A percentile compares a stretch with the other conserved stretches of the same genome.
phyloP scores from a whole-genome alignment of 2,888 invertebrate genomes.

The Selenia dentaria region DNA sequence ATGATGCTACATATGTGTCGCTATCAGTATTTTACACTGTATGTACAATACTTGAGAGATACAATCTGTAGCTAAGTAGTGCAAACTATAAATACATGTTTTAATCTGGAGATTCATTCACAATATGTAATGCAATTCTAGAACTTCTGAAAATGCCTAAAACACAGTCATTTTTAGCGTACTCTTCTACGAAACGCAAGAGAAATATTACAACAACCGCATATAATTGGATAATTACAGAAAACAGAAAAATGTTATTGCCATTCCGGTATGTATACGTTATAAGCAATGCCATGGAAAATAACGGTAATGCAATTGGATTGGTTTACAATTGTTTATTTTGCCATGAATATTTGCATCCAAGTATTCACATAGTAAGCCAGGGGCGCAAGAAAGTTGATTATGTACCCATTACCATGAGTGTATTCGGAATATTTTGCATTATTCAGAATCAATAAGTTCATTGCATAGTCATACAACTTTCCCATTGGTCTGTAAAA shows the following conservation, averaged over 20 bases:
- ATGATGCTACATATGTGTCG: no score
- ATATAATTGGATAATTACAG: no score
- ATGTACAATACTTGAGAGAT: constrained; percentile 6
- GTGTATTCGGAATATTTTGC: no score
- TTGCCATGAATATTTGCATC: no score
- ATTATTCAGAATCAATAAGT: constrained; percentile 1
- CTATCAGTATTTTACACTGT: constrained; percentile 11
- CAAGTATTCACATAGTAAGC: no score
- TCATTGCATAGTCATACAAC: neutral
- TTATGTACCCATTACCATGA: no score
- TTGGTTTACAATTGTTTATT: no score
- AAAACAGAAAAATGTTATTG: no score
- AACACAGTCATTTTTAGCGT: constrained; percentile 6
- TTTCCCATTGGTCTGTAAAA: constrained; percentile 4
- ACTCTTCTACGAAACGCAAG: constrained; percentile 4
- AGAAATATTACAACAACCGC: neutral
- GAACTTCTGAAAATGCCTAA: constrained; percentile 1
- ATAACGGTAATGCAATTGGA: no score
- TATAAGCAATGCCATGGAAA: no score
- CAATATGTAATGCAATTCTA: neutral
- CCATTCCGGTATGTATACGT: no score
- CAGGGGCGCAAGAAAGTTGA: no score
- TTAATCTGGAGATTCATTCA: neutral
- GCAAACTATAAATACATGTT: neutral
- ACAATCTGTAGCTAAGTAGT: neutral